Evolutionary conservation across 2,888 invertebrate species (phyloP), one percentile per base, ranked within the genome.

Genomic region (Lasioglossum pauxillum): DNA sequence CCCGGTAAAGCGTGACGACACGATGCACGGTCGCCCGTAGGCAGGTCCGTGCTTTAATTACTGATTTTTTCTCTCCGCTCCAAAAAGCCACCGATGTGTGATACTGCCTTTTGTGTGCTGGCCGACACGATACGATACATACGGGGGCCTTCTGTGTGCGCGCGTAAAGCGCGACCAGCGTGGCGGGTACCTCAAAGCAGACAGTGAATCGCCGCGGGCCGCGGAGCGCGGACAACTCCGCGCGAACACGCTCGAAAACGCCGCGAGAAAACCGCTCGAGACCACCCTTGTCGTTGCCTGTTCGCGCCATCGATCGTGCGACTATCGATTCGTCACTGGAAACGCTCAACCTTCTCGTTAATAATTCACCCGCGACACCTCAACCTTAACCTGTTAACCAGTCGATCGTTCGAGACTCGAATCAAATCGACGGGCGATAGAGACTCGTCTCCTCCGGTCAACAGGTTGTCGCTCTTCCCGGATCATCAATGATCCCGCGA

Each of bases 41-140:
- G 60, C 82, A 88, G 35, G 35, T 75, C 72, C 69, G 27, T 78
- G 79, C 89, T 89, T 90, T 91, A 92, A 92, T 92, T 92, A 89
- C 90, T 88, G 88, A 89, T 92, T 91, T 93, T 92, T 90, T 91
- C 90, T 86, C 86, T 89, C 78, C 89, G 94, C 88, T 93, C 94
- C 93, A 94, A 93, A 94, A 94, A 94, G 89, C 84, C 93, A 94
- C 80, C 93, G 94, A 91, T 91, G 92, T 92, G 93, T 91, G 89
- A 90, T 91, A 84, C 72, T 75, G 83, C 23, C 85, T 76, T 84
- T 85, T 85, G 85, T 85, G 72, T 41, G 72, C 19, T 31, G 64
- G 19, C 57, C 31, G 31, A 31, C 64, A 31, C 64, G 64, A 64
- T 31, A 16, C 64, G 64, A 10, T 23, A 57, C 41, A n/a, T n/a